phyloP scores from a whole-genome alignment of 2,888 invertebrate genomes.

The Smittia sp. region DNA sequence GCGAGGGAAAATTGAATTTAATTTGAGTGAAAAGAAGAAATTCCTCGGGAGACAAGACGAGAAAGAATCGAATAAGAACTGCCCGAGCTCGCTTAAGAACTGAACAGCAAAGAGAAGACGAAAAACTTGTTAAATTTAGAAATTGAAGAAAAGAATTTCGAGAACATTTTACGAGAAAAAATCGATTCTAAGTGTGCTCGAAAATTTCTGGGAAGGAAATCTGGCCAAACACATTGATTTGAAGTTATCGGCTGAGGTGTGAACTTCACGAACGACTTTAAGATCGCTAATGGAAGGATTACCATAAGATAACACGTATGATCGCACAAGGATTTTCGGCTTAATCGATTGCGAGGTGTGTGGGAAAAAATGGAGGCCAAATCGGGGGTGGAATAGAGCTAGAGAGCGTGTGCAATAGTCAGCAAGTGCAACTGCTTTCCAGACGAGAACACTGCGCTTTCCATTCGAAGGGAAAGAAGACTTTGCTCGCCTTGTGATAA shows the following conservation, averaged over 20 bases:
- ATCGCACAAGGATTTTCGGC: neutral
- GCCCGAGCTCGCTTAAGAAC: neutral
- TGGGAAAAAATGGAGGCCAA: neutral
- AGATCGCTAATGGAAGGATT: neutral
- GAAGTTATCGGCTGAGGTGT: neutral
- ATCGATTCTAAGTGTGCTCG: constrained; percentile 5
- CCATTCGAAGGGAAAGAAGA: neutral
- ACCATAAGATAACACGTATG: neutral
- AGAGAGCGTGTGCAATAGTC: constrained; percentile 24
- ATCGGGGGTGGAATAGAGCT: neutral
- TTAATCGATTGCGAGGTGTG: neutral
- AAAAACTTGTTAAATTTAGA: constrained; percentile 24
- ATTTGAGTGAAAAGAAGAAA: constrained; percentile 23
- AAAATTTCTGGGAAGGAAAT: neutral
- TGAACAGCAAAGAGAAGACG: neutral
- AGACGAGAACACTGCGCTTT: neutral
- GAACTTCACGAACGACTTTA: neutral
- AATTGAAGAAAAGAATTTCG: neutral
- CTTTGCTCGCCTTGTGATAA: neutral
- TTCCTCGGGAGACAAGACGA: constrained; percentile 4
- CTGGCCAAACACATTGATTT: neutral
- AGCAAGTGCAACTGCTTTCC: constrained; percentile 11
- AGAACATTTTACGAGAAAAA: neutral
- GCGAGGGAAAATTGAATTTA: constrained; percentile 12
- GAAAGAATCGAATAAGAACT: constrained; percentile 5